These are phyloP conservation scores for Caenorhabditis latens DNA, from an alignment of 1,140 invertebrate genomes.

Conservation along the genomic window DNA sequence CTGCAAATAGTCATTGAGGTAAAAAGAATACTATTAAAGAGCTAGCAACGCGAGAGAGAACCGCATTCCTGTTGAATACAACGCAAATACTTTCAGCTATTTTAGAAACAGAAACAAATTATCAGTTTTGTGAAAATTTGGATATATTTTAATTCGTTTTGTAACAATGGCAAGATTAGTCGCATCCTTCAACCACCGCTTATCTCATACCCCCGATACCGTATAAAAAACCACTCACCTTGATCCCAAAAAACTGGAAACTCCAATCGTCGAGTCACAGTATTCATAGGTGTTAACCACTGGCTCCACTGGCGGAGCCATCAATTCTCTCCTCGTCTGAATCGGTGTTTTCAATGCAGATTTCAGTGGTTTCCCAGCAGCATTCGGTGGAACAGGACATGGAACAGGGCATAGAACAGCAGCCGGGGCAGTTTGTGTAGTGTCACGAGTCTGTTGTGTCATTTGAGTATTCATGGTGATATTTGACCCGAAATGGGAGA, in stretches of 20 bases:
- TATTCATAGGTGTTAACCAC: constrained; percentile 65
- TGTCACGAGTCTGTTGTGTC: constrained; percentile 12
- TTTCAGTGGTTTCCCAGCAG: constrained; percentile 59
- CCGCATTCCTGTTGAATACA: no score
- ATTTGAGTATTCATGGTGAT: constrained; percentile 38
- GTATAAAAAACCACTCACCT: constrained; percentile 49
- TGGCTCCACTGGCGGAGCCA: constrained; percentile 42
- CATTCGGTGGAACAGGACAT: constrained; percentile 1
- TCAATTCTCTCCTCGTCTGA: constrained; percentile 19
- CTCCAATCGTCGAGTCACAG: constrained; percentile 60
- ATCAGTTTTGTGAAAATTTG: no score
- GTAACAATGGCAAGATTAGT: no score
- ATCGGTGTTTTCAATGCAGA: constrained; percentile 64
- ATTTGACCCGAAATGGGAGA: constrained; percentile 54
- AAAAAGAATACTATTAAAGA: no score
- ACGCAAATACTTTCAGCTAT: no score
- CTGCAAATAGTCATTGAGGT: no score
- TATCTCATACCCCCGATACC: background rate
- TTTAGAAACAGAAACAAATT: no score
- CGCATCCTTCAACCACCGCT: no score
- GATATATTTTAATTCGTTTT: no score
- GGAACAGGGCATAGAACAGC: constrained; percentile 21
- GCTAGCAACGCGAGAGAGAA: no score
- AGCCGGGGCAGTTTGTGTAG: constrained; percentile 29
- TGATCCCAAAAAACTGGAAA: constrained; percentile 59